Conservation (phyloP, 2,797 vertebrate species). For the Galagoides demidoff region DNA sequence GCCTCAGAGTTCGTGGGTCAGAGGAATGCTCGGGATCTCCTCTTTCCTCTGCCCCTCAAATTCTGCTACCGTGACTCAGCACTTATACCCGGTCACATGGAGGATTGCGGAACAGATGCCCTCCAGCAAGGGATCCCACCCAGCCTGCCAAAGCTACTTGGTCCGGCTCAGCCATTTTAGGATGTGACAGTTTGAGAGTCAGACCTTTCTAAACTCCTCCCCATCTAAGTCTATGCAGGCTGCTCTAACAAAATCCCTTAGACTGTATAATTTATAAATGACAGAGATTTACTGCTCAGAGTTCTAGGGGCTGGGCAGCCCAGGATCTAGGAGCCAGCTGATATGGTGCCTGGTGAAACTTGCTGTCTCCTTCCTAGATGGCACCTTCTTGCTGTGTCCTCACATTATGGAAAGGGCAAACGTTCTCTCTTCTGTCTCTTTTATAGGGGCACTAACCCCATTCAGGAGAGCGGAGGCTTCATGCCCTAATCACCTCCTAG, state of each 20-base stretch:
- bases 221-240: background rate
- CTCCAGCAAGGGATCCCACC: background rate
- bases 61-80: background rate
- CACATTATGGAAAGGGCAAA: background rate
- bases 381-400: background rate
- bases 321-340: background rate
- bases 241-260: background rate
- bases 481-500: background rate
- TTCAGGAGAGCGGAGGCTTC: background rate
- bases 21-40: background rate
- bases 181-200: background rate
- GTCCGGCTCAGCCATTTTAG: background rate
- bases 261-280: background rate
- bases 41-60: background rate
- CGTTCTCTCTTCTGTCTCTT: background rate
- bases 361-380: background rate
- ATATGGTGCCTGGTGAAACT: background rate
- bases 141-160: background rate
- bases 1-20: background rate
- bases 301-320: background rate
- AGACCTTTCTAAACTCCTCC: background rate
- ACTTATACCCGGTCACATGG: background rate
- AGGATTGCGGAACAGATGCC: background rate
- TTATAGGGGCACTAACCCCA: background rate
- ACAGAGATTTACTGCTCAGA: background rate